Evolutionary conservation across 2,113 vertebrate species (phyloP).

Genomic region (Diglossa brunneiventris): DNA sequence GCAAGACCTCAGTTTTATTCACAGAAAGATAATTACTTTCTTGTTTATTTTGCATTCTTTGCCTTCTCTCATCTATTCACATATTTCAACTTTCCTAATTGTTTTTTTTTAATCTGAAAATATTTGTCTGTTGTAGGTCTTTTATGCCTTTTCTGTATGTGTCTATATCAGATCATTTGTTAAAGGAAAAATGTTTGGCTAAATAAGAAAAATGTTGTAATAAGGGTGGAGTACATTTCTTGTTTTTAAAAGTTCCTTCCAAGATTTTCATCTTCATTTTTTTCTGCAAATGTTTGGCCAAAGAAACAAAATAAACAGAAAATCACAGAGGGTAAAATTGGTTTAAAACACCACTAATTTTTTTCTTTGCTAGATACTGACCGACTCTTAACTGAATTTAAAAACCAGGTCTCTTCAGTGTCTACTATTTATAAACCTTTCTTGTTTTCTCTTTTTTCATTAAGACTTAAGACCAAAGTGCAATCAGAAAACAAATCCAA

Average conservation of each 20-base stretch:
- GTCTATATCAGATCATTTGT: conserved; percentile 43
- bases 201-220: conserved; percentile 65
- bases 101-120: neutral
- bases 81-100: neutral
- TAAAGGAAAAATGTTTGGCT: conserved; percentile 41
- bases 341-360: conserved; percentile 17
- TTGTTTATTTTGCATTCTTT: neutral
- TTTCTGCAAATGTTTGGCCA: conserved; percentile 58
- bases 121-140: neutral
- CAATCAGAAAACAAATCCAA: neutral
- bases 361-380: neutral
- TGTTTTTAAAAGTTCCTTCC: conserved; percentile 60
- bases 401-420: neutral
- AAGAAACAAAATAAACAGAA: conserved; percentile 66
- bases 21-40: neutral
- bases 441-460: neutral
- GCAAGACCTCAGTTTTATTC: neutral
- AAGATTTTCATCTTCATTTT: conserved; percentile 63
- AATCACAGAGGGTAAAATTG: neutral
- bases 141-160: conserved; percentile 15
- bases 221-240: conserved; percentile 55
- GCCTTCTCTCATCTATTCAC: neutral
- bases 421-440: neutral
- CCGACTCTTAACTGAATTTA: neutral
- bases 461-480: neutral